Evolutionary conservation across 1,140 invertebrate species (phyloP).

Genomic region (Ceratina calcarata): DNA sequence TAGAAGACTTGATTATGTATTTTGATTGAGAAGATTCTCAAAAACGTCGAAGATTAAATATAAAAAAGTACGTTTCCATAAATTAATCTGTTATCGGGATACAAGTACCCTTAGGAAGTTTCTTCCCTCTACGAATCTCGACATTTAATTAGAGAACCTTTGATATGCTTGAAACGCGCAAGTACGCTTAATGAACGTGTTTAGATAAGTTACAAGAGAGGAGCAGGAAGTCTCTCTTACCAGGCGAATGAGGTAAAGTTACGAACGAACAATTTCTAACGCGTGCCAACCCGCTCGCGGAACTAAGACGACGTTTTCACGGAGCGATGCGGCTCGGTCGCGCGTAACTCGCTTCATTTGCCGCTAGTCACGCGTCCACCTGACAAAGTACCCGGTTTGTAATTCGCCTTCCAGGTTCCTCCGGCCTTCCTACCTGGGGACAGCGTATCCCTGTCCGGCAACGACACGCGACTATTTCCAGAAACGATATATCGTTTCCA

Average conservation of each 20-base stretch:
- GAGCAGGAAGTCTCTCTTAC: conserved; percentile 4
- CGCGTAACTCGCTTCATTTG: conserved; percentile 75
- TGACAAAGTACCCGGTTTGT: conserved; percentile 43
- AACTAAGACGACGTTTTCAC: conserved; percentile 68
- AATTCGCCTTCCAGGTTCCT: conserved; percentile 35
- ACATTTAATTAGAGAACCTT: no score
- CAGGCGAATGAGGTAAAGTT: not conserved
- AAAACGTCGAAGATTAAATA: no score
- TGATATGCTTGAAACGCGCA: not conserved
- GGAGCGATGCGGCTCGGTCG: conserved; percentile 65
- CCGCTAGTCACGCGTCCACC: conserved; percentile 71
- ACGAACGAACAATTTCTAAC: conserved; percentile 30
- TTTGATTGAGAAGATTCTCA: no score
- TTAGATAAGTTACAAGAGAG: not conserved
- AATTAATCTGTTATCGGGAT: no score
- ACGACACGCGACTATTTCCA: conserved; percentile 22
- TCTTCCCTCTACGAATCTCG: no score
- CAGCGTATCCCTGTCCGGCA: conserved; percentile 12
- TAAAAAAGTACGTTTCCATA: no score
- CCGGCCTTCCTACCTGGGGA: not conserved
- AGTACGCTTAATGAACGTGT: conserved; percentile 7
- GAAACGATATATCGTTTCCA: not conserved
- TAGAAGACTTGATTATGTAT: no score
- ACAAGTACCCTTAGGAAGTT: no score
- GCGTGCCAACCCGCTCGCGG: conserved; percentile 23